phyloP scores from a whole-genome alignment of 1,140 invertebrate genomes.

The Epicauta chinensis region DNA sequence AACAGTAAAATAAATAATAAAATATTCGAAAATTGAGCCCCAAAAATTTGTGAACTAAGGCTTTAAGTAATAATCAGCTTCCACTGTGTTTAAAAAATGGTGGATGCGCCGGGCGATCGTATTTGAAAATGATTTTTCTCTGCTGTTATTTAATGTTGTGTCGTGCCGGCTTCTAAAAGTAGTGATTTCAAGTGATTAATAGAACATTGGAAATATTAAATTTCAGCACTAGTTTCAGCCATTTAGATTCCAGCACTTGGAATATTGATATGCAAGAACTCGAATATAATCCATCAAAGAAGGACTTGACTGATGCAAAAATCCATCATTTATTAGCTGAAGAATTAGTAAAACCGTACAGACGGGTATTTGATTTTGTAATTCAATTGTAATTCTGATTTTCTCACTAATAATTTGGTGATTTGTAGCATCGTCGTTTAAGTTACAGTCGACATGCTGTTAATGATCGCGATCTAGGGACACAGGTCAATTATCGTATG shows the following conservation, averaged over 20 bases:
- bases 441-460: slow-evolving; percentile 89
- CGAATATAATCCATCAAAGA: slow-evolving; percentile 86
- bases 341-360: slow-evolving; percentile 82
- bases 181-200: no score
- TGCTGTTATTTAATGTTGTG: no score
- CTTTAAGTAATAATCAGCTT: no score
- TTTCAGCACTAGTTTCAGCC: slow-evolving; percentile 68
- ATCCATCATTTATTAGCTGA: slow-evolving; percentile 90
- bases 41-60: no score
- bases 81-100: no score
- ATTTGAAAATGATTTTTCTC: no score
- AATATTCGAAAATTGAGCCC: no score
- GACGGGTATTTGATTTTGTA: slow-evolving; percentile 65
- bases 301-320: slow-evolving; percentile 84
- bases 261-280: slow-evolving; percentile 90
- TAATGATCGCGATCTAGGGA: slow-evolving; percentile 78
- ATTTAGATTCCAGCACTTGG: slow-evolving; percentile 72
- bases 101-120: no score
- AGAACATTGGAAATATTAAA: not conserved
- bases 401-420: not conserved
- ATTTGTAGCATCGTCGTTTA: slow-evolving; percentile 70
- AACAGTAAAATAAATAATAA: no score
- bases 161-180: no score
- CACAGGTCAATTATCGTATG: slow-evolving; percentile 84
- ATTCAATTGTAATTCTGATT: not conserved